phyloP scores from a whole-genome alignment of 2,113 vertebrate genomes.

The Epinephelus fuscoguttatus region DNA sequence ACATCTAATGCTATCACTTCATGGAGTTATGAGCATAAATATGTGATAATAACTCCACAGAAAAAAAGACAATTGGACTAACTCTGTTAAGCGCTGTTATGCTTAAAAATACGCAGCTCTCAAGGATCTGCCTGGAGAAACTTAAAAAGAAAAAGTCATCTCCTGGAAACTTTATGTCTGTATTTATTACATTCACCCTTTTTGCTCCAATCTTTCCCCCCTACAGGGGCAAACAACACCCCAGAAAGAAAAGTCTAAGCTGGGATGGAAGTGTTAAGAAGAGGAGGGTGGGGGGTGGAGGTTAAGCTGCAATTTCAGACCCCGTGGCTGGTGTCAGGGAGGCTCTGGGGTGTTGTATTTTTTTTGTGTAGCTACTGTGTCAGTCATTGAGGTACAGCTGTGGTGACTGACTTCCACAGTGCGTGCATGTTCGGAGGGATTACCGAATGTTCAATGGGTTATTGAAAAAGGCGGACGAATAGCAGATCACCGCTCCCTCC shows the following conservation, averaged over 20 bases:
- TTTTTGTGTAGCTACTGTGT: conserved; percentile 52
- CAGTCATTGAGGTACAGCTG: conserved; percentile 46
- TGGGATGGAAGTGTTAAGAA: conserved; percentile 49
- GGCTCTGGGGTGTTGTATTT: conserved; percentile 64
- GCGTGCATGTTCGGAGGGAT: conserved; percentile 50
- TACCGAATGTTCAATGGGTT: conserved; percentile 33
- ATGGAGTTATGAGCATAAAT: conserved; percentile 75
- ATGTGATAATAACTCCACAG: conserved; percentile 71
- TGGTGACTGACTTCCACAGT: conserved; percentile 38
- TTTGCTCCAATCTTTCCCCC: not conserved
- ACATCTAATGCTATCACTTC: conserved; percentile 73
- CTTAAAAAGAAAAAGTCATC: conserved; percentile 3
- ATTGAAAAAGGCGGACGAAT: conserved; percentile 36
- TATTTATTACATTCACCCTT: not conserved
- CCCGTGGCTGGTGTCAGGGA: conserved; percentile 53
- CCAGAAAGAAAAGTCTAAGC: conserved; percentile 25
- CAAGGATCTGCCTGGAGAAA: conserved; percentile 19
- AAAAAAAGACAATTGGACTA: conserved; percentile 46
- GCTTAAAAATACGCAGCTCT: conserved; percentile 32
- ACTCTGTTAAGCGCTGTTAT: conserved; percentile 39
- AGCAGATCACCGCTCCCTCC: conserved; percentile 53
- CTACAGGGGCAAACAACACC: conserved; percentile 20
- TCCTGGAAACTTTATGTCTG: not conserved
- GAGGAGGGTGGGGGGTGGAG: conserved; percentile 21
- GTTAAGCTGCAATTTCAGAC: conserved; percentile 60